A percentile compares a stretch with the other conserved stretches of the same genome.
Conservation (phyloP, 2,797 vertebrate species). For the Micromesistius poutassou region DNA sequence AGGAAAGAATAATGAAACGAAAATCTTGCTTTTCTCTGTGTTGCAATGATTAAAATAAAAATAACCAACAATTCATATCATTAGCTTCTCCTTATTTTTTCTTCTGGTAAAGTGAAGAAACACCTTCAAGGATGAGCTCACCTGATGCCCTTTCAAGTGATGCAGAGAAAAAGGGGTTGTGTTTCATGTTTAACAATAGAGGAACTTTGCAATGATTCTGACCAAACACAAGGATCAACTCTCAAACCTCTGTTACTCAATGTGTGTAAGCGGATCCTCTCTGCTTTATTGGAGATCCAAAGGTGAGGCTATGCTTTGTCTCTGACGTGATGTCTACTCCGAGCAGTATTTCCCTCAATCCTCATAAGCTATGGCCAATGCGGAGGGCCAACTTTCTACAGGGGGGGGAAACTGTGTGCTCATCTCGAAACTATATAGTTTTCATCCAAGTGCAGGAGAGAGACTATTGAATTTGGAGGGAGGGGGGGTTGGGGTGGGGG, state of each 20-base stretch:
- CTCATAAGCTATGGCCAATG: constrained; percentile 37
- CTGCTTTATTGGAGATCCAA: constrained; percentile 42
- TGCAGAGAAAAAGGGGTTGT: background rate
- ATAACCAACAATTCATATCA: background rate
- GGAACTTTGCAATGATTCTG: background rate
- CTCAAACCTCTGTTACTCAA: constrained; percentile 17
- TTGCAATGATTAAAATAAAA: background rate
- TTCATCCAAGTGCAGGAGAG: constrained; percentile 36
- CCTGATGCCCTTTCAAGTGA: background rate
- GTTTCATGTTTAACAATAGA: background rate
- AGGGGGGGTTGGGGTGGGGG: background rate
- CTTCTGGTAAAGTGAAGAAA: background rate
- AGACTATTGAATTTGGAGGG: constrained; percentile 63
- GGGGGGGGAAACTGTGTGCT: constrained; percentile 45
- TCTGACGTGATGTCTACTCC: constrained; percentile 30
- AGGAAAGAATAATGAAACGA: background rate
- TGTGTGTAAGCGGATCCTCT: constrained; percentile 26
- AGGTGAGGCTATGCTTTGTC: constrained; percentile 40
- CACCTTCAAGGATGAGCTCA: background rate
- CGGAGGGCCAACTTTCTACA: constrained; percentile 32
- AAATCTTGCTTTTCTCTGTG: background rate
- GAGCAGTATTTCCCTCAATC: constrained; percentile 30
- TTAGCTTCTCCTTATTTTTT: background rate
- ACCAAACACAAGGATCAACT: constrained; percentile 14
- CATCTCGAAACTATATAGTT: constrained; percentile 53